Evolutionary conservation across 1,140 invertebrate genomes (phyloP).

Genomic region (Diorhabda elongata): DNA sequence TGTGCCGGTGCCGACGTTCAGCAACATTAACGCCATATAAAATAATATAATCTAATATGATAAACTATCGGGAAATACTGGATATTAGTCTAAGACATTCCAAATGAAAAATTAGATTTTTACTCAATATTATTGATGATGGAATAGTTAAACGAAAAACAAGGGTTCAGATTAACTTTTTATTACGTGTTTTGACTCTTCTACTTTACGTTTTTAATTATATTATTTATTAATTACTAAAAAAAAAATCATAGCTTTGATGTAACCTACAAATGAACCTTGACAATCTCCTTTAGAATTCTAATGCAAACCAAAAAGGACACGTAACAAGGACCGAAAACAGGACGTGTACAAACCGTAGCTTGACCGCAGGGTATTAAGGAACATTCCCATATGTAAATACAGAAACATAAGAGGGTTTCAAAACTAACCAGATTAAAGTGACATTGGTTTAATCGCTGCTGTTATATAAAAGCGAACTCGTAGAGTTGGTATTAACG

Average conservation of each 20-base stretch:
- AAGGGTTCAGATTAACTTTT: too few species aligned
- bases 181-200: too few species aligned
- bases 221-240: too few species aligned
- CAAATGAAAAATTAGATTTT: too few species aligned
- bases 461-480: slow-evolving; percentile 13
- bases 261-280: neutral
- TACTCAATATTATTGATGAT: too few species aligned
- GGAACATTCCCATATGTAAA: slow-evolving; percentile 15
- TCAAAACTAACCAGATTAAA: slow-evolving; percentile 15
- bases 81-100: too few species aligned
- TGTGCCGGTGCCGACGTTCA: slow-evolving; percentile 12
- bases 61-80: slow-evolving; percentile 6
- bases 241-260: too few species aligned
- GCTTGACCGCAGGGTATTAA: slow-evolving; percentile 17
- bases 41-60: slow-evolving; percentile 21
- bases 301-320: slow-evolving; percentile 15
- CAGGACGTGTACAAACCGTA: slow-evolving; percentile 17
- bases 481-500: slow-evolving; percentile 10
- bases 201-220: too few species aligned
- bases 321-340: slow-evolving; percentile 14
- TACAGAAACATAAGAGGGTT: slow-evolving; percentile 3
- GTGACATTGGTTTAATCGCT: slow-evolving; percentile 14
- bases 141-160: too few species aligned
- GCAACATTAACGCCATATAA: slow-evolving; percentile 14
- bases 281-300: slow-evolving; percentile 16